A percentile compares a stretch with the other conserved stretches of the same genome.
These are phyloP conservation scores for Lathamus discolor DNA, from an alignment of 2,113 vertebrate genomes.

Conservation along the genomic window DNA sequence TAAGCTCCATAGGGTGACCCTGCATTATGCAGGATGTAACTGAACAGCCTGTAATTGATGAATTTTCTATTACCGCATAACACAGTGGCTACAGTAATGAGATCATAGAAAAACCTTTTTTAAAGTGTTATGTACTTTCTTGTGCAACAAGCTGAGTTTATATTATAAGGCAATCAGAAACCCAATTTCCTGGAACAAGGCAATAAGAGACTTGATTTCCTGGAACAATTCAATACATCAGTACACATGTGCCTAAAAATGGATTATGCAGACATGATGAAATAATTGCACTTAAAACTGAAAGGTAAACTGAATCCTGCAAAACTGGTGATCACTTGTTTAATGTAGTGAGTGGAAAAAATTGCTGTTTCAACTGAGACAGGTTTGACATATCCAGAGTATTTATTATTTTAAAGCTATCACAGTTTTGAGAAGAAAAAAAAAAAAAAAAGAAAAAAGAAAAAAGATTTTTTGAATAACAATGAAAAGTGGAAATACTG, in stretches of 20 bases:
- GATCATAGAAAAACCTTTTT: constrained; percentile 22
- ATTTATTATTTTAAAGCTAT: neutral
- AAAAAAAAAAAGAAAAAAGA: neutral
- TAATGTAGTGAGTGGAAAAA: neutral
- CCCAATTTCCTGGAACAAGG: neutral
- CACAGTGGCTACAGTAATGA: neutral
- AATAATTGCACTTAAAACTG: neutral
- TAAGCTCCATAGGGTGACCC: constrained; percentile 46
- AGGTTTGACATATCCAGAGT: neutral
- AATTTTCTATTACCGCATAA: constrained; percentile 45
- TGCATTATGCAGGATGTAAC: constrained; percentile 25
- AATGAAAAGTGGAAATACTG: neutral
- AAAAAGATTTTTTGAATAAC: neutral
- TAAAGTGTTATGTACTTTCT: neutral
- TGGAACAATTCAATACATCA: neutral
- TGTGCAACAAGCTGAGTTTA: neutral
- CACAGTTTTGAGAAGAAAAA: neutral
- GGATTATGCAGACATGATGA: neutral
- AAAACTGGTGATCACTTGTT: neutral
- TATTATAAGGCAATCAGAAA: neutral
- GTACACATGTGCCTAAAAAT: neutral
- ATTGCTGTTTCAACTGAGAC: neutral
- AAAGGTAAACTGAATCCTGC: neutral
- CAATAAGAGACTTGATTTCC: neutral
- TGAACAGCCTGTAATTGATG: constrained; percentile 46